A percentile compares a stretch with the other conserved stretches of the same genome.
These are phyloP conservation scores for Machimus rusticus DNA, from an alignment of 2,888 invertebrate genomes.

Conservation along the genomic window DNA sequence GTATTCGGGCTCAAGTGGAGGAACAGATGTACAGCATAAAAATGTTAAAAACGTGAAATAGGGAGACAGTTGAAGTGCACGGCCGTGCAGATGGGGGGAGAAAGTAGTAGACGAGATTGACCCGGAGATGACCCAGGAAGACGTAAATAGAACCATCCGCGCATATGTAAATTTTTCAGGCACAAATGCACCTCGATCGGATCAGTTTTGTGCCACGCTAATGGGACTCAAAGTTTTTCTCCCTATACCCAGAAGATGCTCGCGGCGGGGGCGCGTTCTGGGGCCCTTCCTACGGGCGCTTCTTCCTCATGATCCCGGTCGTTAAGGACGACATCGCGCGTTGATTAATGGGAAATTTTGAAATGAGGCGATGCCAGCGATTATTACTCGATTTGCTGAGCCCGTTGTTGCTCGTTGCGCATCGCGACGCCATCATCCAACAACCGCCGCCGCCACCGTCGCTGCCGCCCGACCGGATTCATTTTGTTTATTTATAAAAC, in stretches of 20 bases:
- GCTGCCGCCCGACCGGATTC: neutral
- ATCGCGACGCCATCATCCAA: neutral
- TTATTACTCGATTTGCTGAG: slow-evolving; percentile 27
- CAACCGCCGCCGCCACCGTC: neutral
- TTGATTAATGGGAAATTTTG: slow-evolving; percentile 19
- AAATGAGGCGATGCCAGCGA: slow-evolving; percentile 13
- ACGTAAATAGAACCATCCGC: slow-evolving; percentile 44
- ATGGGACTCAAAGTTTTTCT: neutral
- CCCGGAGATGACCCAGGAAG: slow-evolving; percentile 44
- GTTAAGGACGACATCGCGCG: neutral
- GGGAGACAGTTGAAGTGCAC: slow-evolving; percentile 8
- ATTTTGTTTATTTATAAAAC: slow-evolving; percentile 4
- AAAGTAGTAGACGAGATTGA: slow-evolving; percentile 40
- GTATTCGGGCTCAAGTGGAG: neutral
- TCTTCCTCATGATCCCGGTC: slow-evolving; percentile 18
- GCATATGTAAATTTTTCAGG: slow-evolving; percentile 24
- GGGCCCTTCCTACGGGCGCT: neutral
- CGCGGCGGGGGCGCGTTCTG: neutral
- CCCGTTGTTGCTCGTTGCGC: neutral
- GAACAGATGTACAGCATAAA: slow-evolving; percentile 32
- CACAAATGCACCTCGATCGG: neutral
- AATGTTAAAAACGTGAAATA: neutral
- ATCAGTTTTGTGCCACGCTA: neutral
- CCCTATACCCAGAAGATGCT: neutral
- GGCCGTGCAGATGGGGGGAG: neutral